Evolutionary conservation across 2,113 vertebrate genomes (phyloP).

Genomic region (Cromileptes altivelis): DNA sequence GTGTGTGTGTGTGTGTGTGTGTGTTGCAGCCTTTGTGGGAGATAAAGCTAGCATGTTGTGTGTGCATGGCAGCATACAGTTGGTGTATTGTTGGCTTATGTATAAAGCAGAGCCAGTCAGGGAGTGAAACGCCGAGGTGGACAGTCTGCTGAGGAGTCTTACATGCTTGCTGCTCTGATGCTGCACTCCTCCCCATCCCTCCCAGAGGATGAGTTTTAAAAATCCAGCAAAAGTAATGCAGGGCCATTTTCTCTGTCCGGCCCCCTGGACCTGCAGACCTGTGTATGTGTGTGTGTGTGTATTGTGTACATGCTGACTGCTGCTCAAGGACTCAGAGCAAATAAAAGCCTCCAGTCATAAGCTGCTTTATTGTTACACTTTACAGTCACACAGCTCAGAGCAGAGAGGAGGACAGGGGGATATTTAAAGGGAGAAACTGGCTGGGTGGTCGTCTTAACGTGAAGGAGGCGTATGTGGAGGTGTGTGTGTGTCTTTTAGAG

Average conservation of each 20-base stretch:
- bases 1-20: neutral
- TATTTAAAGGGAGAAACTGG: slow-evolving; percentile 18
- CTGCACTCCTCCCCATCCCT: slow-evolving; percentile 10
- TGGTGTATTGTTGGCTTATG: slow-evolving; percentile 33
- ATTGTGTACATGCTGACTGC: slow-evolving; percentile 31
- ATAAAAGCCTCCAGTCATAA: slow-evolving; percentile 52
- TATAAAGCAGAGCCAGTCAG: slow-evolving; percentile 15
- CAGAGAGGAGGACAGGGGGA: neutral
- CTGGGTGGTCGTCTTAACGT: slow-evolving; percentile 28
- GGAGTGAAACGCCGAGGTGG: slow-evolving; percentile 8
- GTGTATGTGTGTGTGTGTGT: slow-evolving; percentile 9
- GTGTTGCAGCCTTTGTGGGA: neutral
- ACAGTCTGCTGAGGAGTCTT: slow-evolving; percentile 36
- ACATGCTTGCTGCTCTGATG: slow-evolving; percentile 38
- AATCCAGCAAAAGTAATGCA: slow-evolving; percentile 1
- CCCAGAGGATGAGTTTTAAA: neutral
- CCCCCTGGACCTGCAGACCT: slow-evolving; percentile 10
- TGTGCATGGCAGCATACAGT: slow-evolving; percentile 10
- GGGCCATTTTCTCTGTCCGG: slow-evolving; percentile 1
- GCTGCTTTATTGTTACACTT: slow-evolving; percentile 59
- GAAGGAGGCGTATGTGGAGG: neutral
- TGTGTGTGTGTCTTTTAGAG: neutral
- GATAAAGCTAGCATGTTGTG: slow-evolving; percentile 13
- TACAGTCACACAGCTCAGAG: slow-evolving; percentile 44
- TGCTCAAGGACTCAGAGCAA: slow-evolving; percentile 43